These are phyloP conservation scores for Onychorhynchus coronatus DNA, from an alignment of 2,113 vertebrate genomes.

Conservation along the genomic window DNA sequence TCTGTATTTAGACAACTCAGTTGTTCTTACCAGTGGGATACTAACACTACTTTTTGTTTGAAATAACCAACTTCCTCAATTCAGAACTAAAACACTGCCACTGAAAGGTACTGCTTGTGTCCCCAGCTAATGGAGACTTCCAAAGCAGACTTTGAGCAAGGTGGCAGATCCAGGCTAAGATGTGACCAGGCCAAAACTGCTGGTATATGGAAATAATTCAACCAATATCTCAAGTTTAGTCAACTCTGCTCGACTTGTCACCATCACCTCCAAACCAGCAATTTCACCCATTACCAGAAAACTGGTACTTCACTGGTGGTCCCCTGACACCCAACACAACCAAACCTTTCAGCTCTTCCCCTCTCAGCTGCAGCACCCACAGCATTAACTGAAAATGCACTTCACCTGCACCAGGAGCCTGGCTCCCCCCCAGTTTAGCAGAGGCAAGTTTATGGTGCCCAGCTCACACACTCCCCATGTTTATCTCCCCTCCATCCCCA, in stretches of 20 bases:
- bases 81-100: not conserved
- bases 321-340: rapidly evolving
- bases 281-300: not conserved
- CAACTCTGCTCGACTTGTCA: not conserved
- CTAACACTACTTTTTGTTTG: not conserved
- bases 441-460: not conserved
- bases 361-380: not conserved
- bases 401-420: not conserved
- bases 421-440: not conserved
- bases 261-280: not conserved
- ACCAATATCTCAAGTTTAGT: not conserved
- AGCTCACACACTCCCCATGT: rapidly evolving
- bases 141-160: not conserved
- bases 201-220: not conserved
- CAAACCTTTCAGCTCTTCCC: not conserved
- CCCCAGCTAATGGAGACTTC: not conserved
- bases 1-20: not conserved
- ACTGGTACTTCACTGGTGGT: rapidly evolving
- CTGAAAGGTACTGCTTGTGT: not conserved
- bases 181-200: not conserved
- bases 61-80: not conserved
- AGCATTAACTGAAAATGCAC: not conserved
- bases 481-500: not conserved
- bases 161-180: not conserved
- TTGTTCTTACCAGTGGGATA: not conserved